phyloP scores from a whole-genome alignment of 1,140 invertebrate species.

The Drosophila azteca region DNA sequence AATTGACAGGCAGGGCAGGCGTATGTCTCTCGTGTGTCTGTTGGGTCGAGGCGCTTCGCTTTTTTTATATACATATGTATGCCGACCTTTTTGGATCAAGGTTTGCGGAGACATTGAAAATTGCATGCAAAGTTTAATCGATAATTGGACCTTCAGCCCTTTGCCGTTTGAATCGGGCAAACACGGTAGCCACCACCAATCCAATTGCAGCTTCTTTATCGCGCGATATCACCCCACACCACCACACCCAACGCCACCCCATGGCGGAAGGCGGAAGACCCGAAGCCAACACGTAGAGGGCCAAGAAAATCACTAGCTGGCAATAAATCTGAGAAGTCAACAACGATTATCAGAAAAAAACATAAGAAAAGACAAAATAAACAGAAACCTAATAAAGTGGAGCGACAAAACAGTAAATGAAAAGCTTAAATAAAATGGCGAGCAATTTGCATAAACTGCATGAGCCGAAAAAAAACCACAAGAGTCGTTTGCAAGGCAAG shows the following conservation, averaged over 20 bases:
- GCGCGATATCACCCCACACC: constrained; percentile 1
- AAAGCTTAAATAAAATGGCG: constrained; percentile 72
- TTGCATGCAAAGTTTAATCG: constrained; percentile 79
- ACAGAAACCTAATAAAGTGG: constrained; percentile 62
- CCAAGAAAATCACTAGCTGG: constrained; percentile 49
- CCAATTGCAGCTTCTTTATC: constrained; percentile 40
- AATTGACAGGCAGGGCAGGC: constrained; percentile 46
- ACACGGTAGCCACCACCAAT: constrained; percentile 25
- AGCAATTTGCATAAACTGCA: constrained; percentile 74
- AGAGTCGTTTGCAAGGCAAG: constrained; percentile 41
- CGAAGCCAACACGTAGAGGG: constrained; percentile 55
- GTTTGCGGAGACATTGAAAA: constrained; percentile 74
- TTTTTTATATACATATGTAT: constrained; percentile 49
- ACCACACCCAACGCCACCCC: constrained; percentile 6
- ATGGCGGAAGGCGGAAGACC: constrained; percentile 69
- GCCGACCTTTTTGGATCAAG: constrained; percentile 70
- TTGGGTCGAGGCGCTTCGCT: constrained; percentile 26
- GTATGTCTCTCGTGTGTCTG: constrained; percentile 27
- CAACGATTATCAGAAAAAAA: constrained; percentile 31
- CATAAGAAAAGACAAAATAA: constrained; percentile 21
- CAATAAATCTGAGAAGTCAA: constrained; percentile 72
- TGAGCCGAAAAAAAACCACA: constrained; percentile 56
- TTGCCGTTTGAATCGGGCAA: constrained; percentile 16
- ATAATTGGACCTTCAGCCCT: constrained; percentile 66
- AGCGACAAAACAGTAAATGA: constrained; percentile 77